phyloP scores from a whole-genome alignment of 2,113 vertebrate species.

The Manacus vitellinus region DNA sequence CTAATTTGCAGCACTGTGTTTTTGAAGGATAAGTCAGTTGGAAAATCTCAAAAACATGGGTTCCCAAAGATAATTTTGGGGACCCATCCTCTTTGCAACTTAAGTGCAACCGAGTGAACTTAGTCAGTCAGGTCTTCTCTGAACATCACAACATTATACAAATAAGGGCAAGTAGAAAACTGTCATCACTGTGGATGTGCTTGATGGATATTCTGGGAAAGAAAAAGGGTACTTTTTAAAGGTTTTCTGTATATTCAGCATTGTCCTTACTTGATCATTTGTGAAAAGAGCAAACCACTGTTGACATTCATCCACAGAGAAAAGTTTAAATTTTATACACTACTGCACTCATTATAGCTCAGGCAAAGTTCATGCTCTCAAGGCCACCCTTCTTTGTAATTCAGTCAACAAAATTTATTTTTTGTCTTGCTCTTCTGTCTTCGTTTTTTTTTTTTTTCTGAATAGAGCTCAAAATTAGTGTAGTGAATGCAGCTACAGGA shows the following conservation, averaged over 20 bases:
- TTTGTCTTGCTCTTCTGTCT: background rate
- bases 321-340: constrained; percentile 45
- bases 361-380: constrained; percentile 25
- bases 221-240: background rate
- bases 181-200: background rate
- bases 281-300: constrained; percentile 36
- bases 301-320: background rate
- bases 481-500: background rate
- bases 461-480: background rate
- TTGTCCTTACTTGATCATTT: background rate
- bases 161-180: background rate
- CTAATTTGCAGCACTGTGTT: background rate
- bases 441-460: background rate
- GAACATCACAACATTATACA: background rate
- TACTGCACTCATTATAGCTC: constrained; percentile 2
- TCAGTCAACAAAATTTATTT: background rate
- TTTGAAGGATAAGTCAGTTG: background rate
- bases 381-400: background rate
- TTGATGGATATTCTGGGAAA: background rate
- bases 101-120: background rate
- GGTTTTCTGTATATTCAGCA: background rate
- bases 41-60: background rate
- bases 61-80: background rate
- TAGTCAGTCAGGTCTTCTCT: background rate
- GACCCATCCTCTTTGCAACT: background rate